phyloP scores from a whole-genome alignment of 2,797 vertebrate genomes.

The Pangasius krempfi region DNA sequence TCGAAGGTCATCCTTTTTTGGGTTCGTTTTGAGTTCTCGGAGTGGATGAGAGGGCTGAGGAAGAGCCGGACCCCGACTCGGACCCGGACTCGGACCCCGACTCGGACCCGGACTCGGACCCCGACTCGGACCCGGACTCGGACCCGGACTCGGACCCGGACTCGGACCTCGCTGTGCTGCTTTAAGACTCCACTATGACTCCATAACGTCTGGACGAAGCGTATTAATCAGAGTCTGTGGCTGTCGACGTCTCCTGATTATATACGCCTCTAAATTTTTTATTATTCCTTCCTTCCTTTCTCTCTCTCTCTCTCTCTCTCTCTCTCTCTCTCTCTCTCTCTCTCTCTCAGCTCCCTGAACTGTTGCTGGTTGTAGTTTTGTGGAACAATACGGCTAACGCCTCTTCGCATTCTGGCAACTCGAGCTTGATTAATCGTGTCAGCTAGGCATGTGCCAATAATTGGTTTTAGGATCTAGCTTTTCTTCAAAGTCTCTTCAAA shows the following conservation, averaged over 20 bases:
- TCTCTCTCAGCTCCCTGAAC: constrained; percentile 57
- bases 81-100: no score
- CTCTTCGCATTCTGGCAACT: constrained; percentile 75
- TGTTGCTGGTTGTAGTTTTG: constrained; percentile 71
- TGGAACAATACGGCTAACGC: constrained; percentile 54
- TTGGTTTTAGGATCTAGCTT: not conserved
- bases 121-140: no score
- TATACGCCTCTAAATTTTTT: not conserved
- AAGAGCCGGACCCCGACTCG: not conserved
- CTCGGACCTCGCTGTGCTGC: constrained; percentile 49
- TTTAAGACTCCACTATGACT: constrained; percentile 62
- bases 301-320: constrained; percentile 11
- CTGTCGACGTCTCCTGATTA: not conserved
- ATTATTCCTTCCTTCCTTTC: constrained; percentile 16
- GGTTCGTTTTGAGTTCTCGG: not conserved
- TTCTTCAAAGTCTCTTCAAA: not conserved
- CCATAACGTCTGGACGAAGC: constrained; percentile 53
- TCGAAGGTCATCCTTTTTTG: not conserved
- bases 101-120: no score
- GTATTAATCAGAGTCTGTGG: not conserved
- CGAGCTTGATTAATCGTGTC: constrained; percentile 69
- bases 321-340: constrained; percentile 32
- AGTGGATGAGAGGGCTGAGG: not conserved
- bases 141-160: no score
- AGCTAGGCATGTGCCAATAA: constrained; percentile 30